Evolutionary conservation across 1,140 invertebrate genomes (phyloP).

Genomic region (Lanistes nyassanus): DNA sequence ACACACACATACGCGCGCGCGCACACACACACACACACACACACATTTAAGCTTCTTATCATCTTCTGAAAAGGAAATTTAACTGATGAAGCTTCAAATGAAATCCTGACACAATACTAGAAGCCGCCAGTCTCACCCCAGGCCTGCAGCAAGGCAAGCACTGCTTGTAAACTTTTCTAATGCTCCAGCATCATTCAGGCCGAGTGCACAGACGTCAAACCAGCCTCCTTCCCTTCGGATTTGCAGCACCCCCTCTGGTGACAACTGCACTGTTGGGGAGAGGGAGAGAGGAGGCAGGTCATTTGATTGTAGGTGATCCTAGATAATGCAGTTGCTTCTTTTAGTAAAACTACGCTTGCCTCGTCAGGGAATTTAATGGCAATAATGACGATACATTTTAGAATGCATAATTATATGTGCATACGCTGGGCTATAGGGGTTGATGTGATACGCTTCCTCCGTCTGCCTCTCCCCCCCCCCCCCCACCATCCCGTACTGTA

Average conservation of each 20-base stretch:
- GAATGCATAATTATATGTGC: neutral
- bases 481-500: too few species aligned
- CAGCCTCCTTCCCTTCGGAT: slow-evolving; percentile 19
- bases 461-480: too few species aligned
- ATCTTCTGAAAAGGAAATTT: too few species aligned
- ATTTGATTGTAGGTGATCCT: neutral
- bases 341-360: neutral
- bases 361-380: neutral
- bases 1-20: too few species aligned
- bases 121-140: slow-evolving; percentile 1
- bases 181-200: neutral
- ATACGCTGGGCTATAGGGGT: neutral
- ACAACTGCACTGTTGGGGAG: slow-evolving; percentile 7
- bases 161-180: neutral
- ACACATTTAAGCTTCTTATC: too few species aligned
- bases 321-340: neutral
- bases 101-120: neutral
- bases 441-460: neutral
- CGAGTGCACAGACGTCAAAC: slow-evolving; percentile 25
- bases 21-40: too few species aligned
- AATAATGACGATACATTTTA: neutral
- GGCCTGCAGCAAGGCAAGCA: slow-evolving; percentile 21
- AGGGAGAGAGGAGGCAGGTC: neutral
- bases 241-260: slow-evolving; percentile 2
- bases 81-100: neutral